Evolutionary conservation across 1,140 invertebrate species (phyloP).

Genomic region (Drosophila murphyi): DNA sequence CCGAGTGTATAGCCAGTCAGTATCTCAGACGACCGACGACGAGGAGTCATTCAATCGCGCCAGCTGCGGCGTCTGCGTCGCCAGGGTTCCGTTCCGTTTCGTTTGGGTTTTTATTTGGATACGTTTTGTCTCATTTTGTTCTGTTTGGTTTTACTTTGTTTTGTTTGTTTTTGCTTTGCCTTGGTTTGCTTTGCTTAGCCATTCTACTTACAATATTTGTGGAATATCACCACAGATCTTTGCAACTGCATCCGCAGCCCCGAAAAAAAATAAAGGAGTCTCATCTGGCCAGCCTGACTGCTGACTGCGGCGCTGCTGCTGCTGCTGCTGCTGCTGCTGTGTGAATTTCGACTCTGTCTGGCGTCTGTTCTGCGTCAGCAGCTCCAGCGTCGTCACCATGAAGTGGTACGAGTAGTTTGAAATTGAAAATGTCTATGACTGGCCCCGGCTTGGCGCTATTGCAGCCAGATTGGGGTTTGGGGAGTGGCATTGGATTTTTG

Average conservation of each 20-base stretch:
- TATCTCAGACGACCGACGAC: slow-evolving; percentile 76
- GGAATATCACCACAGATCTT: slow-evolving; percentile 76
- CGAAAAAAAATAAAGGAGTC: slow-evolving; percentile 43
- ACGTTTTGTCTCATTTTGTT: slow-evolving; percentile 37
- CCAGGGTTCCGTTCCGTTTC: slow-evolving; percentile 62
- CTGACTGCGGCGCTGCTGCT: slow-evolving; percentile 41
- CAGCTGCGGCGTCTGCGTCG: slow-evolving; percentile 78
- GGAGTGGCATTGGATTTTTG: slow-evolving; percentile 60
- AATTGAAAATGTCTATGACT: slow-evolving; percentile 76
- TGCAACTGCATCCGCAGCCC: slow-evolving; percentile 61
- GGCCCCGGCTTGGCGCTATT: slow-evolving; percentile 30
- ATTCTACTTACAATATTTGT: slow-evolving; percentile 81
- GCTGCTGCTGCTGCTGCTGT: slow-evolving; percentile 51
- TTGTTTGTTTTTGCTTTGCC: slow-evolving; percentile 56
- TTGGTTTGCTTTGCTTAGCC: slow-evolving; percentile 63
- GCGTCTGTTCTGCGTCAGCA: slow-evolving; percentile 71
- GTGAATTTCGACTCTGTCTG: slow-evolving; percentile 75
- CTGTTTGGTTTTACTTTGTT: slow-evolving; percentile 40
- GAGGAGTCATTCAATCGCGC: slow-evolving; percentile 81
- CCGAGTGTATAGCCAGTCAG: slow-evolving; percentile 69
- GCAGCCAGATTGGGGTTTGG: slow-evolving; percentile 39
- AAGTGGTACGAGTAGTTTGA: slow-evolving; percentile 59
- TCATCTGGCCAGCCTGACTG: not conserved
- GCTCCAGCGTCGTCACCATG: slow-evolving; percentile 66
- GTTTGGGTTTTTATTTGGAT: slow-evolving; percentile 43